Conservation (phyloP, 2,797 vertebrate species). For the Amblyopsis hoosieri region DNA sequence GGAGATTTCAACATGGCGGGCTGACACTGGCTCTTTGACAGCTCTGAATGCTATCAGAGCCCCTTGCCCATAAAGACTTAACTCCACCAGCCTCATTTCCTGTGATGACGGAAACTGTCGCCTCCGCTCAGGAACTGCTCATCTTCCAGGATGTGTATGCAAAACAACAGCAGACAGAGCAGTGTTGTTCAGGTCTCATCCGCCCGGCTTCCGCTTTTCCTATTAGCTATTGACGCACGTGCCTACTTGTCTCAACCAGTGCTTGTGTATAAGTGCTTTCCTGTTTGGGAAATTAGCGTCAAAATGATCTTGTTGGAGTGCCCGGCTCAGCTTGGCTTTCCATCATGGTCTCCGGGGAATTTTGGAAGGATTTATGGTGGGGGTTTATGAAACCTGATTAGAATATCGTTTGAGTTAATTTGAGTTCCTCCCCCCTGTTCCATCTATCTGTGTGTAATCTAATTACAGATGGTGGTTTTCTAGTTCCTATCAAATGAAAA, state of each 20-base stretch:
- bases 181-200: constrained; percentile 28
- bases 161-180: constrained; percentile 36
- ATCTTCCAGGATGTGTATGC: constrained; percentile 35
- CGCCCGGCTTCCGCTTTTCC: constrained; percentile 28
- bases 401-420: constrained; percentile 78
- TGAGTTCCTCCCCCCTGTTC: constrained; percentile 40
- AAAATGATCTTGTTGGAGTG: constrained; percentile 71
- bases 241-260: constrained; percentile 60
- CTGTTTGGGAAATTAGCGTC: constrained; percentile 75
- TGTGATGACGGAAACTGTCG: constrained; percentile 51
- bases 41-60: constrained; percentile 58
- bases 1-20: constrained; percentile 48
- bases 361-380: constrained; percentile 30
- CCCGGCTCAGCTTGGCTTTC: constrained; percentile 47
- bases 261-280: constrained; percentile 68
- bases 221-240: constrained; percentile 49
- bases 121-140: constrained; percentile 38
- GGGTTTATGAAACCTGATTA: constrained; percentile 67
- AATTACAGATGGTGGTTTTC: constrained; percentile 76
- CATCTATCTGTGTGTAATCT: constrained; percentile 68
- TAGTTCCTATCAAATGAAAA: constrained; percentile 70
- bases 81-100: constrained; percentile 56
- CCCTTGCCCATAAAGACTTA: constrained; percentile 55
- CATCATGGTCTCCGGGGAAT: constrained; percentile 52
- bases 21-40: constrained; percentile 48